Evolutionary conservation across 2,113 vertebrate species (phyloP).

Genomic region (Megalops atlanticus): DNA sequence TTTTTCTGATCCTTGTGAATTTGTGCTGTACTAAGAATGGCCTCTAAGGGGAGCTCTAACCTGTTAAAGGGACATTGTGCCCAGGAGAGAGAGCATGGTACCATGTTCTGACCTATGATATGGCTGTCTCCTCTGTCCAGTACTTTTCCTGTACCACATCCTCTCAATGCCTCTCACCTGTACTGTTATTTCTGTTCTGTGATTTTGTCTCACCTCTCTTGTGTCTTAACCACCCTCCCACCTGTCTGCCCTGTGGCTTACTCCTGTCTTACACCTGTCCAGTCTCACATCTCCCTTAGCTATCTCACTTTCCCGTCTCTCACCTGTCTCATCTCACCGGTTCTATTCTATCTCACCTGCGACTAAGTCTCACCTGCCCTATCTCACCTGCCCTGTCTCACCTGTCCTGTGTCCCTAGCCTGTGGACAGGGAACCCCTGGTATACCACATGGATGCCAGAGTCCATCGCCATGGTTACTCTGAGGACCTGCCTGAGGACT

Average conservation of each 20-base stretch:
- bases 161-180: too few species aligned
- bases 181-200: too few species aligned
- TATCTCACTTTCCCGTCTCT: too few species aligned
- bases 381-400: conserved; percentile 42
- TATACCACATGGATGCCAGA: conserved; percentile 72
- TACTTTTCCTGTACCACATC: too few species aligned
- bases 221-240: too few species aligned
- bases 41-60: conserved; percentile 72
- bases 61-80: neutral
- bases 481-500: conserved; percentile 71
- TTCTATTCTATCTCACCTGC: conserved; percentile 27
- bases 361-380: neutral
- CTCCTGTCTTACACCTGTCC: neutral
- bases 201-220: neutral
- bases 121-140: too few species aligned
- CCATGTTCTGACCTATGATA: too few species aligned
- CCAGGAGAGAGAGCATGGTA: neutral
- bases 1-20: neutral
- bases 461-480: conserved; percentile 40
- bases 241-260: too few species aligned
- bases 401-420: conserved; percentile 56
- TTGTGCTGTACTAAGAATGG: conserved; percentile 51
- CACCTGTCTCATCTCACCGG: neutral
- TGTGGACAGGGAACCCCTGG: conserved; percentile 64
- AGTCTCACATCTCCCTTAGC: neutral